Base-by-base conservation (phyloP, 2,113 vertebrate genomes). In the Eurystomus gularis region DNA sequence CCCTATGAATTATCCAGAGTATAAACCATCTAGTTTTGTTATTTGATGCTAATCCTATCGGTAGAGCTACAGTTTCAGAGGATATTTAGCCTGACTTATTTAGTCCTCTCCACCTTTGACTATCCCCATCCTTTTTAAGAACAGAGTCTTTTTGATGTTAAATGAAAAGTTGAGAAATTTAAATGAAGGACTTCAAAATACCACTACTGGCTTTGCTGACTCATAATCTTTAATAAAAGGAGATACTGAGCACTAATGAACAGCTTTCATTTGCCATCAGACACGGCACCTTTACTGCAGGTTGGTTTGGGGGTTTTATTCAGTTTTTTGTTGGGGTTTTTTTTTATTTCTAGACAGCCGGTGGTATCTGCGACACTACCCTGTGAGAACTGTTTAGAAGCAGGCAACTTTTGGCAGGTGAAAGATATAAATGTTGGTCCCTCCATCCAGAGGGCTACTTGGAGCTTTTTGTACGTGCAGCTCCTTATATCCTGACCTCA, bases 41-140 rank as follows among this genome's bases (percentile, higher is more conserved):
- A 86, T 84, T 91, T 96, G 91, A 88, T 88, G 92, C 48, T 91
- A 95, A 94, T 94, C 79, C 82, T 93, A 9, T 68, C 11, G 72
- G 69, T 64, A 48, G 69, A 94, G 84, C 69, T 82, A 46, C 65
- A 76, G 71, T 65, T 95, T 76, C 93, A 89, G 80, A 87, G 94
- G 91, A 87, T 91, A 60, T 82, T 90, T 62, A 88, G 88, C 57
- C 89, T 88, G 92, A 72, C 77, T 93, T 76, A 82, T 51, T 69
- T 37, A 71, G 83, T 69, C 70, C 64, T 89, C 84, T 89, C 81
- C 91, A 93, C 83, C 86, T 93, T 46, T 85, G 77, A 76, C 69
- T 89, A 35, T 6, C 25, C 35, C 57, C 11, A 11, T 75, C 65
- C 86, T 58, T 82, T 86, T 75, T 61, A 86, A 82, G 82, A 71